Evolutionary conservation across 2,888 invertebrate genomes (phyloP).

Genomic region (Dicycla oo): DNA sequence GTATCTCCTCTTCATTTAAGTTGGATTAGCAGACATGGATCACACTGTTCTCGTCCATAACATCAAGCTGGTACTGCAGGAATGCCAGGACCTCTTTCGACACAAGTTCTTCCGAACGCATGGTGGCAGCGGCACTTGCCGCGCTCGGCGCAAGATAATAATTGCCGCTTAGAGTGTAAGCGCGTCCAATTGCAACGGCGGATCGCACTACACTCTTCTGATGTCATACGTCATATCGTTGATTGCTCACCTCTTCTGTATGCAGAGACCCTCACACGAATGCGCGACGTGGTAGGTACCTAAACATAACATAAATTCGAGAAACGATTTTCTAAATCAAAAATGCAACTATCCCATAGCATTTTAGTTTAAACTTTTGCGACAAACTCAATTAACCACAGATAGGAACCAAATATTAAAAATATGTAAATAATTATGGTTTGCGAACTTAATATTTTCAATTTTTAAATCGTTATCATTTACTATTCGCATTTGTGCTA

Average conservation of each 20-base stretch:
- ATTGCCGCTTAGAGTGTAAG: neutral
- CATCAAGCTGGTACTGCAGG: neutral
- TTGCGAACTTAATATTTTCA: neutral
- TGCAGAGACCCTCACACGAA: no score
- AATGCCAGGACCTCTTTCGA: neutral
- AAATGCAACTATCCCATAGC: neutral
- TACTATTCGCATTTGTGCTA: neutral
- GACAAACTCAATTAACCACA: neutral
- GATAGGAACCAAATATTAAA: no score
- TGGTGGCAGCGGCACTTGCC: neutral
- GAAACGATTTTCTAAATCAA: neutral
- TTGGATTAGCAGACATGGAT: neutral
- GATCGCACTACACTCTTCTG: neutral
- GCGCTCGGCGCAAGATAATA: neutral
- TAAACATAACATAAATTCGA: neutral
- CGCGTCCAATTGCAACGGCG: neutral
- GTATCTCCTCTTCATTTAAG: neutral
- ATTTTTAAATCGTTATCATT: neutral
- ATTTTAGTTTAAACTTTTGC: neutral
- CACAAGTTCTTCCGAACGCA: neutral
- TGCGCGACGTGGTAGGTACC: no score
- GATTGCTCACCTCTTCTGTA: neutral
- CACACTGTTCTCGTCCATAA: no score
- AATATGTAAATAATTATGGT: neutral
- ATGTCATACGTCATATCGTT: neutral